Conservation (phyloP, 2,797 vertebrate genomes). For the Myotis findleyi region DNA sequence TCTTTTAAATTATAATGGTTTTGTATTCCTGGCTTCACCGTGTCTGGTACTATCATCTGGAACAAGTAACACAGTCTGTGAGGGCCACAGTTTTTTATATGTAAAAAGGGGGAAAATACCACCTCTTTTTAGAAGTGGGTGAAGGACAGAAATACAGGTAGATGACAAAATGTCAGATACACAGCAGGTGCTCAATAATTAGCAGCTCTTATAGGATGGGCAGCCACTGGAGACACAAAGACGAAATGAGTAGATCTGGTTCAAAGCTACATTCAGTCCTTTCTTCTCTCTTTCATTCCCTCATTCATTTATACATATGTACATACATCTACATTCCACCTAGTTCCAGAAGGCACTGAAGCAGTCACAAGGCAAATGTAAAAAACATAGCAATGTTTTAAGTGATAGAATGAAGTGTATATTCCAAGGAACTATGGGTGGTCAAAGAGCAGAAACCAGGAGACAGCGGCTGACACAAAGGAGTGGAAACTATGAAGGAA, state of each 20-base stretch:
- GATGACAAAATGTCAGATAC: neutral
- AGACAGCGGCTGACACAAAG: neutral
- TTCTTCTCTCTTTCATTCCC: neutral
- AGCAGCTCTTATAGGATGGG: neutral
- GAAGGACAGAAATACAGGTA: neutral
- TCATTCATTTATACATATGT: neutral
- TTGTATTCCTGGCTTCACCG: neutral
- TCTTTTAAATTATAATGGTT: neutral
- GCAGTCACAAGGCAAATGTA: neutral
- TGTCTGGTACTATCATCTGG: neutral
- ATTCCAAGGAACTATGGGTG: neutral
- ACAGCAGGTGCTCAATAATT: slow-evolving; percentile 1
- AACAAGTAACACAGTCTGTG: neutral
- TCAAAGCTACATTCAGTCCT: neutral
- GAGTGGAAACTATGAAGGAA: neutral
- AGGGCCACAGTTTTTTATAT: neutral
- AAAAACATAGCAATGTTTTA: neutral
- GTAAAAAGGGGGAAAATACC: neutral
- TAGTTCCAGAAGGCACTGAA: slow-evolving; percentile 30
- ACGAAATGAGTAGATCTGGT: neutral
- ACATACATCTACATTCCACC: neutral
- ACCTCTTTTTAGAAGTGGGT: slow-evolving; percentile 3
- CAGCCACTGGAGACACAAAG: neutral
- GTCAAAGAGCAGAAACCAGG: slow-evolving; percentile 1
- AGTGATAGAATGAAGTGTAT: neutral